These are phyloP conservation scores for Macrocentrus cingulum DNA, from an alignment of 1,140 invertebrate species.

Conservation along the genomic window DNA sequence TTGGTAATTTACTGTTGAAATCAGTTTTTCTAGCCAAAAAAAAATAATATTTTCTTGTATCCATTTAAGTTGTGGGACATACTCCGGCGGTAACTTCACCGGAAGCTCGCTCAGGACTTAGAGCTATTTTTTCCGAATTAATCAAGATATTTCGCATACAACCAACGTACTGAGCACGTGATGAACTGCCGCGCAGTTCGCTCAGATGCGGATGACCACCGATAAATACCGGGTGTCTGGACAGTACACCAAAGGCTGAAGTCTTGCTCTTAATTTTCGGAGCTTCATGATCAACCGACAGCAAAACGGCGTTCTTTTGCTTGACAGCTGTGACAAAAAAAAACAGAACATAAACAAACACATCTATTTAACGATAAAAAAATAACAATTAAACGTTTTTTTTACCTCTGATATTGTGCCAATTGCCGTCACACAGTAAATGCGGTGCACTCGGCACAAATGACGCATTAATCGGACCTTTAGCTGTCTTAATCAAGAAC, in stretches of 20 bases:
- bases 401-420: constrained; percentile 86
- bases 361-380: too few species aligned
- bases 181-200: constrained; percentile 62
- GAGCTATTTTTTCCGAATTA: constrained; percentile 61
- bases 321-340: constrained; percentile 72
- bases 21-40: too few species aligned
- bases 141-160: constrained; percentile 78
- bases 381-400: too few species aligned
- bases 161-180: constrained; percentile 74
- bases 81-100: constrained; percentile 71
- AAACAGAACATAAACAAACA: constrained; percentile 36
- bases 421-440: constrained; percentile 88
- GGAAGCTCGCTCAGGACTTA: constrained; percentile 64
- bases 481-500: constrained; percentile 83
- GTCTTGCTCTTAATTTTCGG: constrained; percentile 68
- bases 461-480: constrained; percentile 73
- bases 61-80: constrained; percentile 70
- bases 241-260: constrained; percentile 72
- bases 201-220: constrained; percentile 77
- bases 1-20: too few species aligned
- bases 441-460: constrained; percentile 72
- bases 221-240: constrained; percentile 83
- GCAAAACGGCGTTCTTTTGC: constrained; percentile 77
- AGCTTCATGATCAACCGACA: constrained; percentile 78
- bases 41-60: too few species aligned